Evolutionary conservation across 2,888 invertebrate genomes (phyloP), one percentile per base, ranked within the genome.

Genomic region (Diaphora mendica): DNA sequence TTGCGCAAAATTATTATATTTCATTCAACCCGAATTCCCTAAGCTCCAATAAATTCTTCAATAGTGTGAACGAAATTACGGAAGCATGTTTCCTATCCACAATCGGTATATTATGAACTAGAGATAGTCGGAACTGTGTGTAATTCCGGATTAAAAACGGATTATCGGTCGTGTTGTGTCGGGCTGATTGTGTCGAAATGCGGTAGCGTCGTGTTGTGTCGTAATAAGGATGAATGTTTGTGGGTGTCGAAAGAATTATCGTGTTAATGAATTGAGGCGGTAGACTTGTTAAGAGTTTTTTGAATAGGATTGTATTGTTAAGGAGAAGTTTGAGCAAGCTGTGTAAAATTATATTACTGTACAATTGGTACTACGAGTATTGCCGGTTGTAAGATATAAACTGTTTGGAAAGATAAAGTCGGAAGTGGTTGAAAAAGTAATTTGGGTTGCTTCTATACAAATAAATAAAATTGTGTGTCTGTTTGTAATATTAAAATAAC

Each of bases 161-260:
- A 83, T 83, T 83, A 83, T 65, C 74, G 65, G 74, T 64, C 72
- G 55, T 68, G 68, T 78, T 17, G 51, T 65, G 69, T 64, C 76
- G 82, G 80, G 79, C 4, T 15, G 17, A 73, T 77, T 76, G 74
- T 76, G 39, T 44, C 80, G 66, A 72, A 72, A 48, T 67, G 55
- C 76, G 71, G 67, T 65, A 66, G 70, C 71, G 51, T 68, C 20
- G 26, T 55, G 70, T 81, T 80, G 81, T 78, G 51, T 42, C 62
- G 59, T 77, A 75, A 82, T 70, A 78, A 66, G 78, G 74, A 75
- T 65, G 78, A 79, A 76, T 88, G 85, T 88, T 86, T 88, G 87
- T 89, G 86, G 90, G 89, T 86, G 90, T 89, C 82, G 82, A 78
- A 82, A 80, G 79, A 87, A 87, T 87, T 81, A 84, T 73, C 70